Conservation (phyloP, 1,140 invertebrate species). For the Drosophila yakuba region DNA sequence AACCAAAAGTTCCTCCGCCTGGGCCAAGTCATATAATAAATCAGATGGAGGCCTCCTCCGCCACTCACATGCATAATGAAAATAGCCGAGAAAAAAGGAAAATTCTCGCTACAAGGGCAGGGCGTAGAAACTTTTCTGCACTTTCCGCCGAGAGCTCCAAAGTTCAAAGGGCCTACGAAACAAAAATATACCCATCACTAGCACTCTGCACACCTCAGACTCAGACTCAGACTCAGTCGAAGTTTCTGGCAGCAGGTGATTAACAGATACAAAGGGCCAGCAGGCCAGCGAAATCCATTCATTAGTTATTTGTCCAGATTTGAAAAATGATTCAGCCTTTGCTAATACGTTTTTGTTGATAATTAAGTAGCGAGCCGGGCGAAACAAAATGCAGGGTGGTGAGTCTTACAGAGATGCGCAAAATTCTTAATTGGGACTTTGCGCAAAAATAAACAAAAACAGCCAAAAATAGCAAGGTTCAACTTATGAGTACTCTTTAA, state of each 20-base stretch:
- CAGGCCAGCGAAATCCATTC: constrained; percentile 36
- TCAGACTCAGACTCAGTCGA: background rate
- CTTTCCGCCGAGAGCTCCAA: constrained; percentile 66
- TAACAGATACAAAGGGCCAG: constrained; percentile 35
- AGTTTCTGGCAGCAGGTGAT: constrained; percentile 46
- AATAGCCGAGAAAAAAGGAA: constrained; percentile 37
- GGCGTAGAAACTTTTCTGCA: constrained; percentile 55
- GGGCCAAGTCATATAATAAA: constrained; percentile 60
- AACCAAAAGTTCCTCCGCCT: constrained; percentile 63
- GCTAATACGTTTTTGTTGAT: constrained; percentile 73
- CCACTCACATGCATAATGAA: constrained; percentile 64
- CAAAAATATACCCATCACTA: constrained; percentile 14
- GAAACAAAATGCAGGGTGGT: constrained; percentile 8
- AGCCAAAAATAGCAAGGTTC: constrained; percentile 17
- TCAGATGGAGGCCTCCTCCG: constrained; percentile 44
- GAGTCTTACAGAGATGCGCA: constrained; percentile 36
- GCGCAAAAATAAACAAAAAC: constrained; percentile 73
- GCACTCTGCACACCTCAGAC: background rate
- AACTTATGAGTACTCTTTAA: constrained; percentile 7
- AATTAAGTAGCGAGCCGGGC: constrained; percentile 47
- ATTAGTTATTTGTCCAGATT: constrained; percentile 51
- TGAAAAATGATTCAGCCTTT: constrained; percentile 62
- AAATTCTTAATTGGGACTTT: constrained; percentile 69
- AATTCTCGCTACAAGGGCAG: constrained; percentile 21
- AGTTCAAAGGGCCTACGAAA: constrained; percentile 58